A percentile compares a stretch with the other conserved stretches of the same genome.
Conservation (phyloP, 2,113 vertebrate genomes). For the Neolamprologus tretocephalus region DNA sequence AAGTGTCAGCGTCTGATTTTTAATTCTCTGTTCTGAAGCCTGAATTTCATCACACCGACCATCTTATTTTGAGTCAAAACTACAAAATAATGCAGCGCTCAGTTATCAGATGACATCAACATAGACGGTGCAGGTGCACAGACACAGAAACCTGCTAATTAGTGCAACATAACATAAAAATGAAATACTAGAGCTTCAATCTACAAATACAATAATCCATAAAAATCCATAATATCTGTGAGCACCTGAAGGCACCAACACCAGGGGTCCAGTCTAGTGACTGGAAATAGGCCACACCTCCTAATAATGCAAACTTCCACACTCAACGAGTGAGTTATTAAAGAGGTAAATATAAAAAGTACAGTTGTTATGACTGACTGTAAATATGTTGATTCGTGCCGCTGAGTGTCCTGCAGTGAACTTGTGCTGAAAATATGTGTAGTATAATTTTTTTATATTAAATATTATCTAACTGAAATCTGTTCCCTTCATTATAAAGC, state of each 20-base stretch:
- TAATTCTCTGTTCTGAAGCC: neutral
- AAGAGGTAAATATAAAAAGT: neutral
- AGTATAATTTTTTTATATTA: neutral
- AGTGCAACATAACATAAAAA: neutral
- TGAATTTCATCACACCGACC: neutral
- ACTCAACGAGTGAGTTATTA: rapidly evolving
- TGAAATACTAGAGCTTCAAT: neutral
- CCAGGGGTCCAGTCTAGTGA: neutral
- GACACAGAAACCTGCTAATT: neutral
- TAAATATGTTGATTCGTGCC: neutral
- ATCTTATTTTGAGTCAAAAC: neutral
- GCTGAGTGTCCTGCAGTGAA: rapidly evolving
- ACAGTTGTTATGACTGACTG: neutral
- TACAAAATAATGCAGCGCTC: neutral
- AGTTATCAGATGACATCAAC: neutral
- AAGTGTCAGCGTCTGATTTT: neutral
- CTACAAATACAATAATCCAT: neutral
- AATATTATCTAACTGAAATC: neutral
- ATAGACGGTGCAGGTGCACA: rapidly evolving
- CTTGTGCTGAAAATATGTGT: neutral
- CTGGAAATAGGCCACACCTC: neutral
- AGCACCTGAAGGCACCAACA: neutral
- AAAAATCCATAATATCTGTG: neutral
- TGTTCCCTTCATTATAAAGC: neutral
- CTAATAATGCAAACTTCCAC: neutral